Evolutionary conservation across 1,140 invertebrate species (phyloP), one percentile per base, ranked within the genome.

Genomic region (Homalodisca vitripennis): DNA sequence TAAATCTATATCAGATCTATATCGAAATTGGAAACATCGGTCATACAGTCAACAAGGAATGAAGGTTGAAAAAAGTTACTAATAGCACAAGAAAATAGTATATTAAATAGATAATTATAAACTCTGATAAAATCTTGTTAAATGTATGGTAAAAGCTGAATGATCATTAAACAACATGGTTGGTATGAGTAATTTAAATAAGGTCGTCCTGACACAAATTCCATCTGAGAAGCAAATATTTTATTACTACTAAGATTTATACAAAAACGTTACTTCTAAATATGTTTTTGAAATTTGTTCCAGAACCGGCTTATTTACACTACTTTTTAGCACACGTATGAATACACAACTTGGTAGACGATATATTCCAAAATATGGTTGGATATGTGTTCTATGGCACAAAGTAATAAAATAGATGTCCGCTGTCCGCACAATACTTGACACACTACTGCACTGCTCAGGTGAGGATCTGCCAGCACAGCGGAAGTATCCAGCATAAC

Each of bases 51-150:
- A n/a, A n/a, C n/a, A n/a, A n/a, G n/a, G n/a, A n/a, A n/a, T n/a
- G n/a, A n/a, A n/a, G n/a, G n/a, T n/a, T n/a, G n/a, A n/a, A n/a
- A n/a, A n/a, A n/a, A n/a, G n/a, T n/a, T 41, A 41, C 34, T 41
- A 60, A 60, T 27, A 60, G 55, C 55, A 60, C 55, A 60, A 60
- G 55, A 60, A 60, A 60, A 60, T 60, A 60, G 55, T 60, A 60
- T 60, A 60, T 60, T 60, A 60, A 60, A 60, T 60, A 60, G 22
- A 24, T 60, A 60, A 60, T 60, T 60, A 60, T 60, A 60, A 60
- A 60, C 55, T 60, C 55, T 60, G 55, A 30, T 60, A 60, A 60
- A 29, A 27, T 6, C 24, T 29, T 22, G 2, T 51, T 51, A 51
- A 22, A 20, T 12, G 17, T 41, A 6, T 41, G 6, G 48, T 20